Conservation (phyloP, 2,797 vertebrate genomes). For the Danio aesculapii region DNA sequence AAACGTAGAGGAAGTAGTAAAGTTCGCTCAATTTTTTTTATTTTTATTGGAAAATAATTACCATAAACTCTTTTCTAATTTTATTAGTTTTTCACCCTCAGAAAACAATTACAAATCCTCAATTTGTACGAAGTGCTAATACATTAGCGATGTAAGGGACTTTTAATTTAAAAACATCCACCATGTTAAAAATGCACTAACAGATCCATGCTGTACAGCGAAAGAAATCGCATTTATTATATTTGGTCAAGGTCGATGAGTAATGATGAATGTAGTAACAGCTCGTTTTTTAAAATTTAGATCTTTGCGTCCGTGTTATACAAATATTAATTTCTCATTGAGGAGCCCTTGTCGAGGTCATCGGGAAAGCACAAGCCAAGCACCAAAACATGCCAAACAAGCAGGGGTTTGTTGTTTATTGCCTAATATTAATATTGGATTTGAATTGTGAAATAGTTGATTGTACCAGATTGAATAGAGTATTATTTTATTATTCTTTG, state of each 20-base stretch:
- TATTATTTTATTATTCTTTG: no score
- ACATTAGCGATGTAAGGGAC: background rate
- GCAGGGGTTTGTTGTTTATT: conserved; percentile 61
- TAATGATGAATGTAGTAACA: conserved; percentile 58
- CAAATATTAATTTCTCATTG: background rate
- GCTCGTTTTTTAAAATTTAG: conserved; percentile 46
- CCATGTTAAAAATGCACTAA: background rate
- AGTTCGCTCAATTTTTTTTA: background rate
- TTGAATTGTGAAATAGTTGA: no score
- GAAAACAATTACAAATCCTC: background rate
- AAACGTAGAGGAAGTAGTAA: background rate
- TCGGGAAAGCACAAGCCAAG: conserved; percentile 52
- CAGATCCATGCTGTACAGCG: background rate
- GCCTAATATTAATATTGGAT: no score
- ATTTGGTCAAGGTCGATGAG: background rate
- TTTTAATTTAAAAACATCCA: conserved; percentile 48
- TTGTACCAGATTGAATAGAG: no score
- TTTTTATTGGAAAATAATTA: background rate
- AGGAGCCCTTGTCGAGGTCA: conserved; percentile 26
- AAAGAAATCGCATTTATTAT: background rate
- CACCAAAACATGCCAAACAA: conserved; percentile 2
- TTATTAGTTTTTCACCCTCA: no score
- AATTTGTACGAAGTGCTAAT: background rate
- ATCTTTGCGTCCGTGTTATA: conserved; percentile 8
- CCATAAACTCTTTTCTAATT: background rate